phyloP scores from a whole-genome alignment of 2,113 vertebrate species.

The Nerophis ophidion region DNA sequence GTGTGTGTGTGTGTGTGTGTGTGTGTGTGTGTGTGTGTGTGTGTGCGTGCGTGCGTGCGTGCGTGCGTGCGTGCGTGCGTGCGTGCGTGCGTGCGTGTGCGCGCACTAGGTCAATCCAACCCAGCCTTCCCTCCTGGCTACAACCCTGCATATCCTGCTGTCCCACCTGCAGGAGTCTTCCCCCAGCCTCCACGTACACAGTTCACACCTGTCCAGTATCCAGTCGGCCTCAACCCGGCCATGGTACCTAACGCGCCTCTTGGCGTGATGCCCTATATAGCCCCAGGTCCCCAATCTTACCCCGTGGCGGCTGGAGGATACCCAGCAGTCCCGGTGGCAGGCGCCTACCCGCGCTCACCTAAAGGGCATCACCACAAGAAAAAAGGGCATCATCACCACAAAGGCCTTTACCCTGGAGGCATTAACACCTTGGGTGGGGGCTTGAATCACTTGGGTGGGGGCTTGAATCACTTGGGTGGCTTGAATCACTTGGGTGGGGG shows the following conservation, averaged over 20 bases:
- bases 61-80: not conserved
- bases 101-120: slow-evolving; percentile 47
- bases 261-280: slow-evolving; percentile 43
- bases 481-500: slow-evolving; percentile 46
- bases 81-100: slow-evolving; percentile 10
- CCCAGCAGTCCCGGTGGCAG: slow-evolving; percentile 50
- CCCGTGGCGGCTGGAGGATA: slow-evolving; percentile 46
- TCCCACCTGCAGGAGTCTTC: slow-evolving; percentile 38
- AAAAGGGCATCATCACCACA: slow-evolving; percentile 16
- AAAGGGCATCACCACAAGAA: slow-evolving; percentile 44
- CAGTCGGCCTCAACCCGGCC: slow-evolving; percentile 49
- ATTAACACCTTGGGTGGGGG: slow-evolving; percentile 47
- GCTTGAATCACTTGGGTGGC: slow-evolving; percentile 12
- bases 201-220: slow-evolving; percentile 53
- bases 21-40: slow-evolving; percentile 1
- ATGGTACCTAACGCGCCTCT: slow-evolving; percentile 43
- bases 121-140: slow-evolving; percentile 59
- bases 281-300: slow-evolving; percentile 40
- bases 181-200: slow-evolving; percentile 51
- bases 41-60: no score
- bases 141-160: slow-evolving; percentile 58
- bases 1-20: slow-evolving; percentile 6
- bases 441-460: slow-evolving; percentile 37
- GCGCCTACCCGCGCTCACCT: slow-evolving; percentile 57
- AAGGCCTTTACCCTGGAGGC: slow-evolving; percentile 39